phyloP scores from a whole-genome alignment of 2,888 invertebrate genomes.

The Trimorus sp. region DNA sequence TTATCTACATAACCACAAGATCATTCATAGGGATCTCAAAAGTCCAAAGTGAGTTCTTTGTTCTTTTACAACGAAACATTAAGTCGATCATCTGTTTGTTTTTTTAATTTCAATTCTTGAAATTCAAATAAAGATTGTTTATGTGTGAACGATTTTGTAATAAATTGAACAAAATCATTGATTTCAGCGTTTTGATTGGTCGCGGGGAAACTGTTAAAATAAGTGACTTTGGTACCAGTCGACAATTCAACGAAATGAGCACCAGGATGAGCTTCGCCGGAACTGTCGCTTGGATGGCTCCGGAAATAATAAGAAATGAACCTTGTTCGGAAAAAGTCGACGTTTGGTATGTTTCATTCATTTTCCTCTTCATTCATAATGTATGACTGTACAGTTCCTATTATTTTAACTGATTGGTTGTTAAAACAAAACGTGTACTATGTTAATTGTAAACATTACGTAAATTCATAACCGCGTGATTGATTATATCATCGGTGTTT shows the following conservation, averaged over 20 bases:
- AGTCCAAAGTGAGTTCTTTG: slow-evolving; percentile 95
- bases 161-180: neutral
- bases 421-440: too few species aligned
- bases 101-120: too few species aligned
- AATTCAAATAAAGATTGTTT: too few species aligned
- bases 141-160: too few species aligned
- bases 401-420: too few species aligned
- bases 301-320: slow-evolving; percentile 98
- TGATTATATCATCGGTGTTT: too few species aligned
- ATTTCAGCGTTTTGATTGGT: slow-evolving; percentile 90
- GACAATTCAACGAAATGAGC: slow-evolving; percentile 97
- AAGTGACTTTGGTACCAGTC: slow-evolving; percentile 98
- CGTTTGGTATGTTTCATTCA: slow-evolving; percentile 87
- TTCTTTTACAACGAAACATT: slow-evolving; percentile 12
- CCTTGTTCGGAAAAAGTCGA: slow-evolving; percentile 99
- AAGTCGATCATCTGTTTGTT: too few species aligned
- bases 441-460: neutral
- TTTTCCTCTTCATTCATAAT: slow-evolving; percentile 22
- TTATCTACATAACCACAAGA: slow-evolving; percentile 91
- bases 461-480: neutral
- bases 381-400: neutral
- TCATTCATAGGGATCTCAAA: slow-evolving; percentile 99
- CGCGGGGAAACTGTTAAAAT: slow-evolving; percentile 93
- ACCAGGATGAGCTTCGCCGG: slow-evolving; percentile 99
- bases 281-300: slow-evolving; percentile 99